phyloP scores from a whole-genome alignment of 1,140 invertebrate species.

The Atta colombica region DNA sequence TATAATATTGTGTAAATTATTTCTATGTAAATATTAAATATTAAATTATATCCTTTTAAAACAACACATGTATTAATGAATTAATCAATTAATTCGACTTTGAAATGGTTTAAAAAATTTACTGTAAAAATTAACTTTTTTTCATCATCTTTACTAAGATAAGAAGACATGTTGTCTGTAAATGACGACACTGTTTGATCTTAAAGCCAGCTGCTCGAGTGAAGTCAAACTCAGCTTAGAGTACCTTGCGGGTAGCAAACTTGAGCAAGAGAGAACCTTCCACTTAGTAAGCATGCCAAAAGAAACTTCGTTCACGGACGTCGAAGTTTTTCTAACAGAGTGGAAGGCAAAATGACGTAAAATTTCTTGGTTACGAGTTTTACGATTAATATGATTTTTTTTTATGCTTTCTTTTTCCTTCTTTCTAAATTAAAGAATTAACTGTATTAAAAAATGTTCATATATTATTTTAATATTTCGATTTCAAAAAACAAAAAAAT shows the following conservation, averaged over 20 bases:
- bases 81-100: not conserved
- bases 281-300: conserved; percentile 62
- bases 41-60: not conserved
- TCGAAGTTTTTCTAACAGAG: conserved; percentile 58
- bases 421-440: not conserved
- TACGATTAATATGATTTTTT: conserved; percentile 24
- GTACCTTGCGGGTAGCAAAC: conserved; percentile 48
- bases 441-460: not conserved
- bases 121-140: not conserved
- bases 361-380: conserved; percentile 31
- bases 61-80: not conserved
- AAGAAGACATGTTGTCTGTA: conserved; percentile 26
- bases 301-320: conserved; percentile 54
- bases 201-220: conserved; percentile 54
- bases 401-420: not conserved
- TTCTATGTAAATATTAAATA: not conserved
- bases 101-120: not conserved
- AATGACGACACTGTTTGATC: conserved; percentile 42
- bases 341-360: conserved; percentile 39
- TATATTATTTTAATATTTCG: conserved; percentile 6
- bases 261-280: conserved; percentile 48
- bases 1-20: not conserved
- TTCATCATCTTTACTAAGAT: not conserved
- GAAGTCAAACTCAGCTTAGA: conserved; percentile 61
- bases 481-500: conserved; percentile 7